Evolutionary conservation across 2,888 invertebrate species (phyloP), one percentile per base, ranked within the genome.

Genomic region (Hermaeophaga mercurialis): DNA sequence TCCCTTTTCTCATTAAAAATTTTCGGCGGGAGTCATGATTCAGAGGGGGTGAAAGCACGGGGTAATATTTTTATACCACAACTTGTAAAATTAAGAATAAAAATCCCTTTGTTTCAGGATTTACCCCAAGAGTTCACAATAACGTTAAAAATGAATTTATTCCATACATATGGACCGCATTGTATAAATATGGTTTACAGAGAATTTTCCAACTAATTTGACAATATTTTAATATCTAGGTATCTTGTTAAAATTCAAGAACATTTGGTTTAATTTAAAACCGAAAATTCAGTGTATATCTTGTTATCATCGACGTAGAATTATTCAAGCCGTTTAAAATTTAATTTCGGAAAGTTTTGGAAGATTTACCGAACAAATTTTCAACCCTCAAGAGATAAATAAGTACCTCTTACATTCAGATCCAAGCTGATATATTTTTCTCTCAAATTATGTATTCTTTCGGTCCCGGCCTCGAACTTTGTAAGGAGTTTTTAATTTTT

Each of bases 401-500:
- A 56, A 47, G 48, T 44, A 45, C 38, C 44, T 49, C 24, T 36
- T 41, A 36, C 44, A 47, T 54, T 52, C 52, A 52, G 52, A 57
- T 60, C 52, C 55, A 48, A 34, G 39, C 38, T 53, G 47, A 61
- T 46, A 54, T 56, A 58, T 58, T 54, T 59, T 45, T 31, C 45
- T 17, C 22, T 31, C 18, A 46, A 57, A 62, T 59, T 56, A 54
- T 53, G 54, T 54, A 55, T 62, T 58, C 56, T 58, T 56, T 26
- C 31, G 15, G 26, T 48, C 33, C 47, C 36, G 26, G 18, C 26
- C 18, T 7, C 45, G 28, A 54, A 54, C 54, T 57, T 55, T 41
- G 54, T 54, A 45, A 46, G 50, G 36, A 59, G 45, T 57, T 61
- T 59, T 61, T 57, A 61, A 59, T 61, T 56, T 56, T 61, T 58